These are phyloP conservation scores for Mythimna pallens DNA, from an alignment of 2,888 invertebrate genomes.

Conservation along the genomic window DNA sequence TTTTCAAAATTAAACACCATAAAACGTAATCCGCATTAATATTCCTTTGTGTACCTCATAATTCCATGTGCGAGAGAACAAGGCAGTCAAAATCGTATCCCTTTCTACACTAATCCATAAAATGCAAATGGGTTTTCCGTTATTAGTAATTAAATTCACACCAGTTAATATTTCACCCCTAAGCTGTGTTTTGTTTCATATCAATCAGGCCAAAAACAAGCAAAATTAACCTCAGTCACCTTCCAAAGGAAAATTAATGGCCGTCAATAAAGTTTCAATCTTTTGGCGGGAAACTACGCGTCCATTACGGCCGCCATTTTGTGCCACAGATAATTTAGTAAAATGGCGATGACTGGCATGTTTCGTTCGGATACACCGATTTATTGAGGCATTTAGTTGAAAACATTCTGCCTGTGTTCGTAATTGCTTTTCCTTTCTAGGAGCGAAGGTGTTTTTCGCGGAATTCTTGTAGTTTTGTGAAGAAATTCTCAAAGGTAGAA, in stretches of 20 bases:
- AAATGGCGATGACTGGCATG: slow-evolving; percentile 76
- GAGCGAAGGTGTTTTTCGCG: slow-evolving; percentile 22
- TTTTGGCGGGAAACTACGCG: slow-evolving; percentile 67
- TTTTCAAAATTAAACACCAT: slow-evolving; percentile 10
- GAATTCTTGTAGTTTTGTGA: slow-evolving; percentile 10
- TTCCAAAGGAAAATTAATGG: slow-evolving; percentile 67
- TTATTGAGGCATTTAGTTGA: slow-evolving; percentile 63
- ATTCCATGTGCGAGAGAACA: slow-evolving; percentile 15
- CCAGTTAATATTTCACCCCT: slow-evolving; percentile 40
- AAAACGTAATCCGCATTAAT: slow-evolving; percentile 31
- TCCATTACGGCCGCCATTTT: slow-evolving; percentile 70
- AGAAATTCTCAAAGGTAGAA: background rate
- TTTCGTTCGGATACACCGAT: slow-evolving; percentile 66
- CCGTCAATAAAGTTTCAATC: slow-evolving; percentile 69
- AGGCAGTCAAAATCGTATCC: slow-evolving; percentile 18
- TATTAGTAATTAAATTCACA: slow-evolving; percentile 47
- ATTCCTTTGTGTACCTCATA: slow-evolving; percentile 17
- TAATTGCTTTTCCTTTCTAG: slow-evolving; percentile 49
- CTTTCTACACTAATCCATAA: slow-evolving; percentile 33
- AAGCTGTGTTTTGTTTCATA: slow-evolving; percentile 52
- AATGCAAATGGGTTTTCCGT: slow-evolving; percentile 47
- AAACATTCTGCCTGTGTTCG: slow-evolving; percentile 51
- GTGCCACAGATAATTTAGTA: slow-evolving; percentile 71
- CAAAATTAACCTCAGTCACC: slow-evolving; percentile 66
- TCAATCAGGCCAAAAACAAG: slow-evolving; percentile 62